phyloP scores from a whole-genome alignment of 2,888 invertebrate species.

The Palloptera scutellata region DNA sequence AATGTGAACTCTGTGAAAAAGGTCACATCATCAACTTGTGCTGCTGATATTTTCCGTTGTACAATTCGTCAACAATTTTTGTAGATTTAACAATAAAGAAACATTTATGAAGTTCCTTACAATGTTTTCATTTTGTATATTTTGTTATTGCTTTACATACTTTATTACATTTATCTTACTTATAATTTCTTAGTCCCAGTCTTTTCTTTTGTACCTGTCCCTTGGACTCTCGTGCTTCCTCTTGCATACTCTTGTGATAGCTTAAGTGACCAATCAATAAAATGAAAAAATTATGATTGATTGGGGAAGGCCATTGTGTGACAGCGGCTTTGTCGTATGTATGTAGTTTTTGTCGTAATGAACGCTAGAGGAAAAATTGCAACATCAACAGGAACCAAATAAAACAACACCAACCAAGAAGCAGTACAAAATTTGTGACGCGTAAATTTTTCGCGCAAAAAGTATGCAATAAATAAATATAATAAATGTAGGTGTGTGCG shows the following conservation, averaged over 20 bases:
- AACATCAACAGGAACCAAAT: too few species aligned
- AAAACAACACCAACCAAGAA: too few species aligned
- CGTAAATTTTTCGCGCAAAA: background rate
- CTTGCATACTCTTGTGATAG: background rate
- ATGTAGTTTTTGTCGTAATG: background rate
- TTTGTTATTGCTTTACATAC: background rate
- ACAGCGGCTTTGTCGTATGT: background rate
- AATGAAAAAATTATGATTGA: constrained; percentile 39
- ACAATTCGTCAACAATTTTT: too few species aligned
- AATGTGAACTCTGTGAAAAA: too few species aligned
- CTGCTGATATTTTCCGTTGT: too few species aligned
- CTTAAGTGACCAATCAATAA: constrained; percentile 42
- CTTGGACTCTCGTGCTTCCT: background rate
- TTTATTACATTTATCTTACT: background rate
- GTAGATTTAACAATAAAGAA: too few species aligned
- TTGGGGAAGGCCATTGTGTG: constrained; percentile 32
- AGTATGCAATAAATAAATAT: background rate
- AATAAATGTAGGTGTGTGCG: too few species aligned
- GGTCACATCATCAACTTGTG: too few species aligned
- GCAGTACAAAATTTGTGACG: too few species aligned
- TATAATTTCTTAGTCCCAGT: background rate
- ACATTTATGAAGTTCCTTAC: too few species aligned
- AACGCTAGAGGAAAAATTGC: too few species aligned
- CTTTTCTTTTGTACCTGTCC: background rate
- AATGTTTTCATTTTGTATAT: background rate